Evolutionary conservation across 2,888 invertebrate genomes (phyloP).

Genomic region (Apoda limacodes): DNA sequence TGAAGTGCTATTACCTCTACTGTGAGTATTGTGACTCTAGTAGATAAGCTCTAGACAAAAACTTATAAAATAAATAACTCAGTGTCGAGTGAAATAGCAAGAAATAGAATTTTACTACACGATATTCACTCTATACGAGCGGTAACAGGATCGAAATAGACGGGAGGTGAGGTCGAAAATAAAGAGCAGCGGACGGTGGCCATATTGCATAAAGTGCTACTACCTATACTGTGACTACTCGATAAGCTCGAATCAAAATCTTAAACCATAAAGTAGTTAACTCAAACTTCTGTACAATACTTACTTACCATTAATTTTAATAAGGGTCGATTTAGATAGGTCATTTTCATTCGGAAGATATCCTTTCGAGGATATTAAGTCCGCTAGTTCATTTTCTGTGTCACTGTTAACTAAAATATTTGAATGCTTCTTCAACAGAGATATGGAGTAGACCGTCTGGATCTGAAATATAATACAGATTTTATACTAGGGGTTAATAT

Average conservation of each 20-base stretch:
- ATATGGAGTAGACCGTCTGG: constrained; percentile 23
- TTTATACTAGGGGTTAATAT: neutral
- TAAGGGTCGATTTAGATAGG: constrained; percentile 32
- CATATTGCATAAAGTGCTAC: no score
- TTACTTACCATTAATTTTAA: constrained; percentile 36
- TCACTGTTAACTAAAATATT: constrained; percentile 26
- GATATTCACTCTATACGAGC: no score
- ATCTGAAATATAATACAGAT: constrained; percentile 24
- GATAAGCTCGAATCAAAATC: neutral
- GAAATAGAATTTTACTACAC: no score
- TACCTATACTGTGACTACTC: no score
- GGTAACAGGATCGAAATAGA: no score
- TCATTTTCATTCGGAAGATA: constrained; percentile 42
- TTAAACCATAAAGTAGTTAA: constrained; percentile 1
- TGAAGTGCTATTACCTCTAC: no score
- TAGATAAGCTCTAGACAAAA: no score
- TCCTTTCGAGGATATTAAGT: constrained; percentile 36
- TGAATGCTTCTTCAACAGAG: constrained; percentile 24
- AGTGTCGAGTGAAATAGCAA: no score
- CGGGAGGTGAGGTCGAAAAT: no score
- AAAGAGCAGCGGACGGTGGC: no score
- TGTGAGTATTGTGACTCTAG: no score
- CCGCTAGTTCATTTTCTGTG: constrained; percentile 34
- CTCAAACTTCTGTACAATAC: neutral
- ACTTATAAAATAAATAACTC: no score